These are phyloP conservation scores for Lepidochrysops patricia DNA, from an alignment of 2,888 invertebrate genomes.

Conservation along the genomic window DNA sequence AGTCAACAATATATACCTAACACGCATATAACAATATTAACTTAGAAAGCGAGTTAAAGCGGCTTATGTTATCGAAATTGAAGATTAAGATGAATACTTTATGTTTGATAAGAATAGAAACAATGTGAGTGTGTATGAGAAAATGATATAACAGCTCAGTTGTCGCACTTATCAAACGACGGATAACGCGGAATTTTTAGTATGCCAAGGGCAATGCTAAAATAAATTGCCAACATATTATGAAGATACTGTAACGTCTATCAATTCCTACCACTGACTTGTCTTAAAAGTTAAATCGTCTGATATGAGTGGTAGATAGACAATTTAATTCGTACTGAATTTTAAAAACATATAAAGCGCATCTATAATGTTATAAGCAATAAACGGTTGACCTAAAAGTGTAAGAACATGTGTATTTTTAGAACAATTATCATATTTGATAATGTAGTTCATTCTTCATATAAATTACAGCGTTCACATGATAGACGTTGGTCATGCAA, in stretches of 20 bases:
- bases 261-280: not conserved
- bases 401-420: conserved; percentile 34
- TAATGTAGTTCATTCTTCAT: conserved; percentile 37
- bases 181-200: conserved; percentile 1
- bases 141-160: not conserved
- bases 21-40: too few relatives aligned
- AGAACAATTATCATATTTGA: conserved; percentile 49
- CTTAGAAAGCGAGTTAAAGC: too few relatives aligned
- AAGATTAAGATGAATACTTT: not conserved
- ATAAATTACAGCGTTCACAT: conserved; percentile 39
- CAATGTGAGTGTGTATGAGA: not conserved
- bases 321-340: not conserved
- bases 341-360: not conserved
- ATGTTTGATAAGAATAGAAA: not conserved
- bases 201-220: conserved; percentile 2
- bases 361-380: not conserved
- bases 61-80: not conserved
- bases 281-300: too few relatives aligned
- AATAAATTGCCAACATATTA: conserved; percentile 7
- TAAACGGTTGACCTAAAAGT: conserved; percentile 31
- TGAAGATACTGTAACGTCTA: conserved; percentile 9
- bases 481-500: conserved; percentile 28
- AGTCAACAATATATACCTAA: too few relatives aligned
- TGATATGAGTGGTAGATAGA: too few relatives aligned
- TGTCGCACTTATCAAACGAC: conserved; percentile 7